Percentiles rank a stretch among this genome's conserved stretches.
phyloP scores from a whole-genome alignment of 2,113 vertebrate genomes.

The Paralichthys olivaceus region DNA sequence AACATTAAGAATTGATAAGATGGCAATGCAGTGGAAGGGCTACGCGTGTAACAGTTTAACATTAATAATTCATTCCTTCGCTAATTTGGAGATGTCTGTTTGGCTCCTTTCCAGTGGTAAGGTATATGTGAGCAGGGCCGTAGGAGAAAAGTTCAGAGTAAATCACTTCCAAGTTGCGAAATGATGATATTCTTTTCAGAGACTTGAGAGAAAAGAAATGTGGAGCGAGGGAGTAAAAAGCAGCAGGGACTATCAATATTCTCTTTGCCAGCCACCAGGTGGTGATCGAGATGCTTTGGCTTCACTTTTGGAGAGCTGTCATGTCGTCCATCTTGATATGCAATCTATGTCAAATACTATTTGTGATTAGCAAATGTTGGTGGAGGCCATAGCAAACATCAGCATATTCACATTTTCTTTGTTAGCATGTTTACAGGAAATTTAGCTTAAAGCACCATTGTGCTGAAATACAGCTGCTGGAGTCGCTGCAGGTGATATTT shows the following conservation, averaged over 20 bases:
- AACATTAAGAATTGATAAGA: not conserved
- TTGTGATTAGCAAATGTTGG: too few relatives aligned
- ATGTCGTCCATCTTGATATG: too few relatives aligned
- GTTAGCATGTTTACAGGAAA: too few relatives aligned
- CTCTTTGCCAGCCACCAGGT: too few relatives aligned
- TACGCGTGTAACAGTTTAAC: slow-evolving; percentile 3
- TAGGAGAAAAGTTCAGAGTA: not conserved
- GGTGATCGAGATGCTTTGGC: too few relatives aligned
- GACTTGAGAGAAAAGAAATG: not conserved
- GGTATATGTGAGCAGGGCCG: too few relatives aligned
- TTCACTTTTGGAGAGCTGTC: too few relatives aligned
- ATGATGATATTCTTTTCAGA: not conserved
- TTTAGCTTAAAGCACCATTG: not conserved
- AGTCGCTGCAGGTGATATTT: not conserved
- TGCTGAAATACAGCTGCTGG: not conserved
- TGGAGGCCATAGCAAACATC: too few relatives aligned
- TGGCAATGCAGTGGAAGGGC: not conserved
- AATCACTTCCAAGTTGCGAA: not conserved
- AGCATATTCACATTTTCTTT: too few relatives aligned
- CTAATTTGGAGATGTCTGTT: not conserved
- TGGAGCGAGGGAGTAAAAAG: not conserved
- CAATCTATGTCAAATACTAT: too few relatives aligned
- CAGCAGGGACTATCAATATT: not conserved
- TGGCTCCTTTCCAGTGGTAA: not conserved
- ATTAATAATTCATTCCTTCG: slow-evolving; percentile 6